Conservation (phyloP, 23 tunicate genomes). For the Ciona savignyi region DNA sequence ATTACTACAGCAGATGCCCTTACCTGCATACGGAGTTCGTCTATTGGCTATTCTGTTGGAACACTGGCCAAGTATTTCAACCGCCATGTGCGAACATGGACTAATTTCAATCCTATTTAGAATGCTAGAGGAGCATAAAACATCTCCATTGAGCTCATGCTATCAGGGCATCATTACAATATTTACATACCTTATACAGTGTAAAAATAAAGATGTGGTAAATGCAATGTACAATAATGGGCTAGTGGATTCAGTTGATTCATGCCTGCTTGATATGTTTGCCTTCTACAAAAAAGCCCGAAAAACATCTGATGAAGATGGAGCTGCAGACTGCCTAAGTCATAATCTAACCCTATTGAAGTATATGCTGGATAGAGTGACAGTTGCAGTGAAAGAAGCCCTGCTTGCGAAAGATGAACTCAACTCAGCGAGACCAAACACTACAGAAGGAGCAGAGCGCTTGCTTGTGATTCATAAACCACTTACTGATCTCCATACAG, state of each 20-base stretch:
- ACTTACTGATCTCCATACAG: conserved; percentile 74
- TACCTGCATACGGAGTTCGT: conserved; percentile 75
- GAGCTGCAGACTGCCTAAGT: conserved; percentile 26
- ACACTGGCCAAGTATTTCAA: conserved; percentile 61
- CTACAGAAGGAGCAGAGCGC: conserved; percentile 77
- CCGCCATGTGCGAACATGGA: conserved; percentile 37
- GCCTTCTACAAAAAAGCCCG: conserved; percentile 9
- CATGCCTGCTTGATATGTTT: not conserved
- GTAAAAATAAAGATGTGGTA: conserved; percentile 22
- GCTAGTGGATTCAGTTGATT: not conserved
- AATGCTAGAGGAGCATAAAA: conserved; percentile 48
- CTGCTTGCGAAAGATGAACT: conserved; percentile 33
- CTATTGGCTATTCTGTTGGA: conserved; percentile 64
- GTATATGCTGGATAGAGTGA: conserved; percentile 63
- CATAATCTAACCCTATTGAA: conserved; percentile 53
- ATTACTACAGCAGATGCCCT: conserved; percentile 47
- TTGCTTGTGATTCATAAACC: conserved; percentile 79
- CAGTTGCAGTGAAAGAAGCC: conserved; percentile 67
- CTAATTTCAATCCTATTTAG: conserved; percentile 39
- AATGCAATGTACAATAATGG: conserved; percentile 56
- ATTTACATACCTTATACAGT: conserved; percentile 29
- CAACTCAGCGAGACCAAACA: conserved; percentile 4
- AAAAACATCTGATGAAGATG: not conserved
- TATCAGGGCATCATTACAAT: conserved; percentile 64
- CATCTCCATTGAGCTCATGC: conserved; percentile 21